These are phyloP conservation scores for Drosophila cracens DNA, from an alignment of 2,888 invertebrate species.

Conservation along the genomic window DNA sequence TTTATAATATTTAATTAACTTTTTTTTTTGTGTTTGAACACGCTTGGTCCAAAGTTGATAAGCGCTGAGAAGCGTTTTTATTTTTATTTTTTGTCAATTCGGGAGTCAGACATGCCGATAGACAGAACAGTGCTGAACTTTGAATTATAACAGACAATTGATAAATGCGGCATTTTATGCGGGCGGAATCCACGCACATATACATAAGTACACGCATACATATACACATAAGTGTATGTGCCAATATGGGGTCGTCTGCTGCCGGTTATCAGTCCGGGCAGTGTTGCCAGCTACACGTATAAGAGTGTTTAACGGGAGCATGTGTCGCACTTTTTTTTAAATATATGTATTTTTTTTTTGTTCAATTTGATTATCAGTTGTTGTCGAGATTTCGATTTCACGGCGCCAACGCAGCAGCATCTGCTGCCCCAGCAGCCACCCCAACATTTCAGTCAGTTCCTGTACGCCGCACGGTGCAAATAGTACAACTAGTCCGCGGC, in stretches of 20 bases:
- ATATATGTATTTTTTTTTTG: constrained; percentile 16
- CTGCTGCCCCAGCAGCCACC: constrained; percentile 44
- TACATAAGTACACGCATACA: background rate
- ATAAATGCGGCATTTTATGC: constrained; percentile 64
- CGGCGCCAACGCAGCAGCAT: constrained; percentile 48
- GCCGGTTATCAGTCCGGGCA: constrained; percentile 55
- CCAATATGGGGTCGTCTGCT: constrained; percentile 56
- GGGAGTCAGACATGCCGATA: constrained; percentile 35
- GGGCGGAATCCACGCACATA: constrained; percentile 56
- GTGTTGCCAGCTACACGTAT: constrained; percentile 41
- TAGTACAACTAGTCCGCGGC: constrained; percentile 27
- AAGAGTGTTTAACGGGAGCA: constrained; percentile 17
- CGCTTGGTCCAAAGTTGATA: constrained; percentile 53
- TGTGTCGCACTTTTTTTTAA: constrained; percentile 59
- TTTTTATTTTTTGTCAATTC: constrained; percentile 48
- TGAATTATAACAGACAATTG: constrained; percentile 54
- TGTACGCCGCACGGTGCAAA: constrained; percentile 75
- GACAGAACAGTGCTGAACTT: constrained; percentile 49
- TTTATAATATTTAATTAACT: constrained; percentile 1
- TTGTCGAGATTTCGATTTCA: constrained; percentile 72
- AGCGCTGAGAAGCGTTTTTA: constrained; percentile 41
- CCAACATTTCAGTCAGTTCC: constrained; percentile 71
- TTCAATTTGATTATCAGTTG: constrained; percentile 72
- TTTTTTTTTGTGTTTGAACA: constrained; percentile 30
- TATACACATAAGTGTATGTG: background rate